A percentile compares a stretch with the other conserved stretches of the same genome.
Evolutionary conservation across 2,797 vertebrate species (phyloP).

Genomic region (Poeciliopsis gracilis): DNA sequence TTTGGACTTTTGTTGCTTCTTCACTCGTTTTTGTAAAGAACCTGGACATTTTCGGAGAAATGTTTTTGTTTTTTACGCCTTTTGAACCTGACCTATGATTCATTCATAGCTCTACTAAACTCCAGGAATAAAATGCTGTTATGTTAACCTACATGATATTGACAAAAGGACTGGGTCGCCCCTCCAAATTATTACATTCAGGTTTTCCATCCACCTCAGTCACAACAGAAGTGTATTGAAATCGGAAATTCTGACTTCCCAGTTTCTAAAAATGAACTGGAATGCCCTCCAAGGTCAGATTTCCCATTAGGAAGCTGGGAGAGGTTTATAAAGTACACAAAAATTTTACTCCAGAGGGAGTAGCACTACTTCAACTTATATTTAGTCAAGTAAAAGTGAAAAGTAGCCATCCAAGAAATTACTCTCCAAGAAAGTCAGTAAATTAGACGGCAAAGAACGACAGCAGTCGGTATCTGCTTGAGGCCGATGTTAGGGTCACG

Average conservation of each 20-base stretch:
- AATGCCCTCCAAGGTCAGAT: too few species aligned
- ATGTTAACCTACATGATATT: not conserved
- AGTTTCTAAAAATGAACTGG: too few species aligned
- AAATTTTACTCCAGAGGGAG: too few species aligned
- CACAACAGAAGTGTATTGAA: too few species aligned
- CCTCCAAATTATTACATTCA: not conserved
- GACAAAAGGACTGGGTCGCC: not conserved
- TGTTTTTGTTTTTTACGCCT: not conserved
- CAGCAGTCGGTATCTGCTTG: conserved; percentile 39
- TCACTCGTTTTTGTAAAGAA: not conserved
- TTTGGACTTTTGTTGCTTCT: not conserved
- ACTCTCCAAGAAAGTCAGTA: not conserved
- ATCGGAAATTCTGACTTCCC: too few species aligned
- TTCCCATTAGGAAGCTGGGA: too few species aligned
- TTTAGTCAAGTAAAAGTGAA: too few species aligned
- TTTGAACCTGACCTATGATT: not conserved
- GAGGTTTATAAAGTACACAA: too few species aligned
- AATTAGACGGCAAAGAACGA: not conserved
- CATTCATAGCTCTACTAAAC: not conserved
- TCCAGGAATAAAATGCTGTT: not conserved
- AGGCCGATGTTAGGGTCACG: conserved; percentile 49
- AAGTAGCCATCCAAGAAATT: too few species aligned
- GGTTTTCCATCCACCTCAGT: not conserved
- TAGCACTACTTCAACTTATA: too few species aligned
- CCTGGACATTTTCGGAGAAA: not conserved